A percentile compares a stretch with the other conserved stretches of the same genome.
Evolutionary conservation across 1,140 invertebrate species (phyloP).

Genomic region (Patella vulgata): DNA sequence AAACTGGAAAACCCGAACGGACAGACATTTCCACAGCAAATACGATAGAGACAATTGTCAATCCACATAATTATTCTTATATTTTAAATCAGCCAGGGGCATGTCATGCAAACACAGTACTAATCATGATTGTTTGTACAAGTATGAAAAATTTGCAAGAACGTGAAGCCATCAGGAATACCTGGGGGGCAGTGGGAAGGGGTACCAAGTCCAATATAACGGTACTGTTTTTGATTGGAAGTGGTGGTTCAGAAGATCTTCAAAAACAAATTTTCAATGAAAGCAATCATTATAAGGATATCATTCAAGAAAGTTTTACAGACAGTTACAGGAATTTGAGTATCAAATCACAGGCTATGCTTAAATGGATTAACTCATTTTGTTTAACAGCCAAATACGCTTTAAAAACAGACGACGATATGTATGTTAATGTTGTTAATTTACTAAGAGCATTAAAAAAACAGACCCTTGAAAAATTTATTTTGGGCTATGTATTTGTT

Average conservation of each 20-base stretch:
- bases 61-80: constrained; percentile 8
- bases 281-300: constrained; percentile 73
- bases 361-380: constrained; percentile 81
- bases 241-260: constrained; percentile 67
- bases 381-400: constrained; percentile 70
- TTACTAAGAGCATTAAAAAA: constrained; percentile 22
- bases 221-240: constrained; percentile 78
- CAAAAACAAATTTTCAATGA: constrained; percentile 66
- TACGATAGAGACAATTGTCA: no score
- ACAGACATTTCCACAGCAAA: no score
- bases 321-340: constrained; percentile 87
- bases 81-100: constrained; percentile 13
- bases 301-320: constrained; percentile 81
- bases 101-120: constrained; percentile 12
- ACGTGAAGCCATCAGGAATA: constrained; percentile 51
- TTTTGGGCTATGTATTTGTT: constrained; percentile 34
- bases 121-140: constrained; percentile 39
- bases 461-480: constrained; percentile 19
- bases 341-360: constrained; percentile 84
- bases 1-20: no score
- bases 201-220: constrained; percentile 20
- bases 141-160: constrained; percentile 29
- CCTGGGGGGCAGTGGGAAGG: constrained; percentile 51
- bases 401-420: constrained; percentile 69
- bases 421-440: constrained; percentile 48